phyloP scores from a whole-genome alignment of 1,140 invertebrate genomes.

The Megathymus violae region DNA sequence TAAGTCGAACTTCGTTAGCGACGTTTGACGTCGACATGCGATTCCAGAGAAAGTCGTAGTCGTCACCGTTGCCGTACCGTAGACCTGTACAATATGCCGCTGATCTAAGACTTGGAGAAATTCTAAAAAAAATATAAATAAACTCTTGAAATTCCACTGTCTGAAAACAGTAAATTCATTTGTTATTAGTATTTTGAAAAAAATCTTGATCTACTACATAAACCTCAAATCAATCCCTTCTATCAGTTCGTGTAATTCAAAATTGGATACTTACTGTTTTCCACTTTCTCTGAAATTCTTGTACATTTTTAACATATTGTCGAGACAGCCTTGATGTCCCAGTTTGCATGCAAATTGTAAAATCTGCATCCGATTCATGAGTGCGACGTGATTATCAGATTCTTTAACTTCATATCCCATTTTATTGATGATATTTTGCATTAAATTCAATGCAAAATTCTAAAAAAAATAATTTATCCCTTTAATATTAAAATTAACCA shows the following conservation, averaged over 20 bases:
- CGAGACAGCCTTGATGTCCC: conserved; percentile 85
- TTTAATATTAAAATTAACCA: too few relatives aligned
- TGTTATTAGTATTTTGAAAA: too few relatives aligned
- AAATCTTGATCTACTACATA: too few relatives aligned
- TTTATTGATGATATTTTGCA: conserved; percentile 84
- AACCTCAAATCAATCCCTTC: too few relatives aligned
- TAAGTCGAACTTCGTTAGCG: conserved; percentile 82
- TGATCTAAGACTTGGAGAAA: conserved; percentile 82
- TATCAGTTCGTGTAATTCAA: too few relatives aligned
- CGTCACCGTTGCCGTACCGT: conserved; percentile 67
- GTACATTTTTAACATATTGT: conserved; percentile 47
- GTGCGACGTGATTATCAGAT: conserved; percentile 84
- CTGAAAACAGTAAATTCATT: too few relatives aligned
- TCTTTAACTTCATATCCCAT: conserved; percentile 84
- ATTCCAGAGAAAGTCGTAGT: conserved; percentile 83
- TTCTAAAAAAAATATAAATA: conserved; percentile 54
- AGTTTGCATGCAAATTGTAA: conserved; percentile 86
- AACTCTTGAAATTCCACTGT: too few relatives aligned
- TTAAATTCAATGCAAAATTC: conserved; percentile 83
- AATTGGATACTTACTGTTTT: conserved; percentile 60
- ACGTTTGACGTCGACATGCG: conserved; percentile 81
- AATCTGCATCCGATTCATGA: too few relatives aligned
- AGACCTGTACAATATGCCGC: conserved; percentile 85
- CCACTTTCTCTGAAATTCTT: conserved; percentile 57
- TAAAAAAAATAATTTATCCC: conserved; percentile 56